Evolutionary conservation across 2,113 vertebrate genomes (phyloP), one percentile per base, ranked within the genome.

Genomic region (Mohoua ochrocephala): DNA sequence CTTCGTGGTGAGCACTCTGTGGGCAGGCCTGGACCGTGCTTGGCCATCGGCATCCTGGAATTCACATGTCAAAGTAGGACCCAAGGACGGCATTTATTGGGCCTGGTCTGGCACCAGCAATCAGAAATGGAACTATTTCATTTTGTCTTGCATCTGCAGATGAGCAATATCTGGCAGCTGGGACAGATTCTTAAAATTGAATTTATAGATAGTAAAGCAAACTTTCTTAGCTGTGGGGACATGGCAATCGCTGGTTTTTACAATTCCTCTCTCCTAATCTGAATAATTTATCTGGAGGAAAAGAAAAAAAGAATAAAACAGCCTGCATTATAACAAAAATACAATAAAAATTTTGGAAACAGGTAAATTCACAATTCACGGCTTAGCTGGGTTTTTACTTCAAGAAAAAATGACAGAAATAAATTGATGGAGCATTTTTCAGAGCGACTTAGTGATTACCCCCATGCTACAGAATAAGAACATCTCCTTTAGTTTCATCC

Each of bases 1-100:
- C 19, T 63, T 84, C 15, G 6, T 2, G 5, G 20, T 0, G 0
- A 47, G 22, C 0, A 0, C 13, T 56, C 20, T 5, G 2, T 14
- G 57, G 28, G 23, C 53, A 85, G 53, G 64, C 7, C 31, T 10
- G 27, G 74, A 39, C 60, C 11, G 3, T 21, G 37, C 33, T 41
- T 82, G 53, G 11, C 35, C 21, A 70, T 15, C 31, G 37, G 17
- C 24, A 87, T 42, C 21, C 37, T 61, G 37, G 35, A 70, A 31
- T 57, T 61, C 53, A 53, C n/a, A 26, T 53, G 59, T 69, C 61
- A 49, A 69, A 91, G 31, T 21, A 27, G 30, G 37, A 59, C 11
- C 18, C 2, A 12, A 30, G 44, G 37, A 53, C 23, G 26, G 15
- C 3, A 42, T 64, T 86, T 71, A 6, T 42, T 89, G 47, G 17